Evolutionary conservation across 2,888 invertebrate genomes (phyloP), one percentile per base, ranked within the genome.

Genomic region (Plagodis pulveraria): DNA sequence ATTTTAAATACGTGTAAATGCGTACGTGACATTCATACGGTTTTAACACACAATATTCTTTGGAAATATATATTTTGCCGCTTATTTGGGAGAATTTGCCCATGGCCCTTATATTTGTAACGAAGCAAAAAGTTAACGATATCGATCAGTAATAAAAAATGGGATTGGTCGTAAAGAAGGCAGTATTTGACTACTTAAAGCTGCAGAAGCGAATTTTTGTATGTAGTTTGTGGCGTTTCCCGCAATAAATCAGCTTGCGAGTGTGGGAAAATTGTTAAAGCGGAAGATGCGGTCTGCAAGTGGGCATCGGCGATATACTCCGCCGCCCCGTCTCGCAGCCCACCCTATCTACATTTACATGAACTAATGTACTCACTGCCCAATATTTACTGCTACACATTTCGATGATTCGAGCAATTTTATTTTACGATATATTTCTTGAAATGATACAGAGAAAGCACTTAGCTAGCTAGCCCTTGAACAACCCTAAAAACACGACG

Each of bases 181-280:
- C 76, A 78, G 74, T 80, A 80, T 84, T 84, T 81, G 81, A 81
- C 81, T 78, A 76, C 78, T 71, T 68, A 67, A 75, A 73, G 76
- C 77, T 79, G 76, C 71, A 62, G 69, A 72, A 66, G 77, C 78
- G 77, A 80, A 81, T 83, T 79, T 85, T 81, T 78, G 78, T 76
- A 69, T 72, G 77, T 78, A 80, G 77, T 78, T 76, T 70, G 78
- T 76, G 76, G 77, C 77, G 74, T 73, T 82, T 83, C 69, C 76
- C 75, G 84, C 81, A 75, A 87, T 88, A 88, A 88, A 88, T 88
- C 87, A 86, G 82, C 70, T 74, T 70, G 69, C 59, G 74, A 80
- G 79, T 76, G 83, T 78, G 79, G 76, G 76, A 84, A 83, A 85
- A 84, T 83, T 83, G 82, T 77, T 76, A 76, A 74, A 76, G 70